Evolutionary conservation across 2,797 vertebrate genomes (phyloP).

Genomic region (Paramormyrops hopkinsi): DNA sequence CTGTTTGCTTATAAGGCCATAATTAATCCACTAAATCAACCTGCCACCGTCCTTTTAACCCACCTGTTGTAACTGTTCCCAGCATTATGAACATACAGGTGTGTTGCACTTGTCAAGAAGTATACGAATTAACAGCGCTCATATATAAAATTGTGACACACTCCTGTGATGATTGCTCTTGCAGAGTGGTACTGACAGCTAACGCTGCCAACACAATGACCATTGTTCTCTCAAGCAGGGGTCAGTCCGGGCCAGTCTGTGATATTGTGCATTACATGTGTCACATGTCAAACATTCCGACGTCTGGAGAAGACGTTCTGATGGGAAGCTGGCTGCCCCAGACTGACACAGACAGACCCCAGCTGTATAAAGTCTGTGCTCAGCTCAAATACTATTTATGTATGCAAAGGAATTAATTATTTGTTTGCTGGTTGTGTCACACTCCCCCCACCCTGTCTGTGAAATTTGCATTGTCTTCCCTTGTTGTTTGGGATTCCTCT

Average conservation of each 20-base stretch:
- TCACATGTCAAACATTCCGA: neutral
- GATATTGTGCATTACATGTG: neutral
- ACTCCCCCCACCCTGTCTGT: neutral
- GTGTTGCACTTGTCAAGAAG: neutral
- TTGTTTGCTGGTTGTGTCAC: neutral
- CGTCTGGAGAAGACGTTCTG: neutral
- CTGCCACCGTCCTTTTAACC: neutral
- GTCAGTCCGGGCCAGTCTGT: neutral
- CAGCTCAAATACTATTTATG: neutral
- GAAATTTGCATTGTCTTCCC: neutral
- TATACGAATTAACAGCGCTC: neutral
- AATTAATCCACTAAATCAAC: neutral
- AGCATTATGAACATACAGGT: neutral
- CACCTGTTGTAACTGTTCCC: neutral
- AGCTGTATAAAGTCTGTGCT: neutral
- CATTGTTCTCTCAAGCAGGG: neutral
- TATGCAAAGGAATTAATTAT: neutral
- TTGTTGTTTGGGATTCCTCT: neutral
- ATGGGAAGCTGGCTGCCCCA: neutral
- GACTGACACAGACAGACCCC: neutral
- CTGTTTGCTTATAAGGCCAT: neutral
- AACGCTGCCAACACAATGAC: neutral
- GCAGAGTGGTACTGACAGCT: neutral
- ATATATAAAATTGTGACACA: neutral
- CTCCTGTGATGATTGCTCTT: neutral